Base-by-base conservation (phyloP, 2,888 invertebrate genomes). In the Folsomia manolachei region DNA sequence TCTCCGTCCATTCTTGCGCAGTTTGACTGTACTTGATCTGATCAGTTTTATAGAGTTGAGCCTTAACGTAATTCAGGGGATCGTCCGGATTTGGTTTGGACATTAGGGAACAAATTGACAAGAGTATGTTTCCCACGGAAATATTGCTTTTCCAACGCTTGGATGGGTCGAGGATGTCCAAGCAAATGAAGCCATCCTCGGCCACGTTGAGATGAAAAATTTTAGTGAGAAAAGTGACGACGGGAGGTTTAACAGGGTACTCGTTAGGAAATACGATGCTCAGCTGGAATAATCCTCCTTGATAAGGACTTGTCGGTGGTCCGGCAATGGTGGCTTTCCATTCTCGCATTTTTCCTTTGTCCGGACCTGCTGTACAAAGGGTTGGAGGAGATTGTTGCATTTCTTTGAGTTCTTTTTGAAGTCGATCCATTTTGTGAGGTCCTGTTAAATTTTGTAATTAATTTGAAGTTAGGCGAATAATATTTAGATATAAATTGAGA, bases 161-260 rank as follows among this genome's bases (percentile, higher is more conserved):
- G 1, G 2, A 9, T 9, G 1, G 24, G 1, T 68, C 27, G 18
- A 68, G 27, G 26, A 68, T 68, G 19, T 68, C 68, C 25, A 68
- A 25, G 26, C 68, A 68, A 23, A 68, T 68, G 26, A 60, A 27
- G 2, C 68, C 68, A 27, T 68, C 68, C 27, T 68, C 61, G 2
- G 60, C 27, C 14, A 68, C 25, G 27, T 68, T 68, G 27, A 27
- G 1, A 18, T 68, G 68, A 21, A 11, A 68, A 1, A 68, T 24
- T 68, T 68, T 68, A 25, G 68, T 60, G 4, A 19, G 1, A n/a
- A 68, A 60, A 1, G 26, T 25, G 1, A 68, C 68, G 53, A 1
- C n/a, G 1, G 68, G 68, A 7, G 68, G 60, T 14, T 1, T n/a
- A 25, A 2, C 2, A n/a, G 68, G 68, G 27, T 60, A 68, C n/a